Conservation (phyloP, 2,888 invertebrate genomes). For the Standfussiana lucernea region DNA sequence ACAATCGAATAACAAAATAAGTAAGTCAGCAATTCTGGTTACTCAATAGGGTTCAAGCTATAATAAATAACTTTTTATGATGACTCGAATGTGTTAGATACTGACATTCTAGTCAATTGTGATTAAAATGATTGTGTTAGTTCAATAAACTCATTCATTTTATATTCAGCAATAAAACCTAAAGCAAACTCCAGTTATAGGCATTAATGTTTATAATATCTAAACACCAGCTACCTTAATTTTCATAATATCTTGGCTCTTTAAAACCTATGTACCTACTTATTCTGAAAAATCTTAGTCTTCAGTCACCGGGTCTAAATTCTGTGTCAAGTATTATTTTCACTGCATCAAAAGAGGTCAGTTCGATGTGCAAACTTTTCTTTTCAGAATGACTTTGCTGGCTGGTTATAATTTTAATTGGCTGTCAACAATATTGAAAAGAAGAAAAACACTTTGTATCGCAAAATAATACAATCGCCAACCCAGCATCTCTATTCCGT, state of each 20-base stretch:
- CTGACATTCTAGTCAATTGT: slow-evolving; percentile 10
- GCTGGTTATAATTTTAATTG: neutral
- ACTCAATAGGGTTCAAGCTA: slow-evolving; percentile 2
- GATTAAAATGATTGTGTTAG: neutral
- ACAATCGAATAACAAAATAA: neutral
- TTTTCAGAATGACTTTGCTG: neutral
- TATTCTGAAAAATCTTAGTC: neutral
- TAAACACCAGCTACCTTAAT: neutral
- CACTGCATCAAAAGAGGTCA: neutral
- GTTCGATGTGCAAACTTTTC: neutral
- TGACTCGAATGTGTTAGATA: slow-evolving; percentile 3
- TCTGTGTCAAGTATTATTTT: neutral
- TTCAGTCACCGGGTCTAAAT: neutral
- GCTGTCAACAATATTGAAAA: neutral
- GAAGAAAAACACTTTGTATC: neutral
- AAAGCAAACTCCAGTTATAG: neutral
- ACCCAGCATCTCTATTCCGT: slow-evolving; percentile 1
- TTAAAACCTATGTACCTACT: neutral
- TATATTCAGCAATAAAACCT: neutral
- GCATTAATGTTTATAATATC: neutral
- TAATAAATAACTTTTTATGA: slow-evolving; percentile 19
- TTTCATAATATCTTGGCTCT: neutral
- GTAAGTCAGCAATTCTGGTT: neutral
- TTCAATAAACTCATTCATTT: slow-evolving; percentile 27
- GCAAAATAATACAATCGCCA: neutral